phyloP scores from a whole-genome alignment of 2,888 invertebrate genomes.

The Plagodis dolabraria region DNA sequence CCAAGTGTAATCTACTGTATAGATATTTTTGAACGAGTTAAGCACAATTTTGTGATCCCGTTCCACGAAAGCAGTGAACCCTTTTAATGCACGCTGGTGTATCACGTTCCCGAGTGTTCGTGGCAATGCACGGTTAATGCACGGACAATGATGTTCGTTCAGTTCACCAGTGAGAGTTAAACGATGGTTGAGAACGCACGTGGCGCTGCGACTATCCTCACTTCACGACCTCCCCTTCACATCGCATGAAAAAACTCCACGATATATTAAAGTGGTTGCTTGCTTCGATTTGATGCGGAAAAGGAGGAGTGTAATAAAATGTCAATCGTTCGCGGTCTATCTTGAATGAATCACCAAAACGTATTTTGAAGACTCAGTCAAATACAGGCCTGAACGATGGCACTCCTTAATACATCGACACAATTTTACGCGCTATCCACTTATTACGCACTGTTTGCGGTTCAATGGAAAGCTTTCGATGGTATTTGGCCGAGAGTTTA shows the following conservation, averaged over 20 bases:
- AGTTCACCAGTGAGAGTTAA: slow-evolving; percentile 80
- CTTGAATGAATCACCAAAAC: slow-evolving; percentile 15
- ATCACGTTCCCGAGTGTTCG: slow-evolving; percentile 64
- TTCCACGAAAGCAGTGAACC: slow-evolving; percentile 81
- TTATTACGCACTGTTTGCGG: slow-evolving; percentile 10
- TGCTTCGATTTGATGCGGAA: slow-evolving; percentile 28
- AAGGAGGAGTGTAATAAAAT: slow-evolving; percentile 24
- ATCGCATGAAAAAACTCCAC: slow-evolving; percentile 36
- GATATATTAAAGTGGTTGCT: slow-evolving; percentile 17
- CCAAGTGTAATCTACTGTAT: slow-evolving; percentile 34
- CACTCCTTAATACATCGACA: slow-evolving; percentile 7
- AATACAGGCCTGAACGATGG: slow-evolving; percentile 23
- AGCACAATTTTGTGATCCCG: slow-evolving; percentile 63
- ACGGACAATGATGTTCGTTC: slow-evolving; percentile 64
- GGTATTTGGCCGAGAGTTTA: neutral
- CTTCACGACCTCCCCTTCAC: slow-evolving; percentile 20
- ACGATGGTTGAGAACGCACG: slow-evolving; percentile 64
- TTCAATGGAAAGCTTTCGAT: slow-evolving; percentile 11
- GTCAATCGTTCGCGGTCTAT: slow-evolving; percentile 28
- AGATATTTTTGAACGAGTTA: slow-evolving; percentile 63
- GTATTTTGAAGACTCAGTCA: slow-evolving; percentile 14
- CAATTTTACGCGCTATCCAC: slow-evolving; percentile 5
- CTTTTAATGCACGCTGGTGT: slow-evolving; percentile 77
- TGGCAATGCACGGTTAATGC: slow-evolving; percentile 67
- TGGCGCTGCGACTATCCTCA: slow-evolving; percentile 52